These are phyloP conservation scores for Calvadosia cruxmelitensis DNA, from an alignment of 30 jellyfish, hydroid and myxozoan species.

Conservation along the genomic window DNA sequence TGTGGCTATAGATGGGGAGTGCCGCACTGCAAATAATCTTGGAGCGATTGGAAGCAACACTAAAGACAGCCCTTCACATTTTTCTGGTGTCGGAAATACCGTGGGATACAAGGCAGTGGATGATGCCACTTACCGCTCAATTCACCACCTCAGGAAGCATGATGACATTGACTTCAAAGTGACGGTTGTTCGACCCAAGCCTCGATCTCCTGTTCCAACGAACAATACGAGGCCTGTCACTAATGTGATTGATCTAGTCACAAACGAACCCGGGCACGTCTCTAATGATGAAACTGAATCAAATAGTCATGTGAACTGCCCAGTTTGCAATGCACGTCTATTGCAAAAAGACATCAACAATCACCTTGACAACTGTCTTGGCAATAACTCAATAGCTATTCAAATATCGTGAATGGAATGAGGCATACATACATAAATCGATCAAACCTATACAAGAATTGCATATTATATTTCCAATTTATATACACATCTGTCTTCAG, in stretches of 20 bases:
- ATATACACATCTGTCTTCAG: too few relatives aligned
- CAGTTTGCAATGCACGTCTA: conserved; percentile 56
- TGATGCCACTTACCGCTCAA: too few relatives aligned
- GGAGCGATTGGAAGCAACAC: too few relatives aligned
- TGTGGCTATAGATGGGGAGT: too few relatives aligned
- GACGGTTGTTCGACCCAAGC: not conserved
- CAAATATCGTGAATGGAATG: too few relatives aligned
- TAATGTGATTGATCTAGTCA: not conserved
- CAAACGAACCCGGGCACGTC: not conserved
- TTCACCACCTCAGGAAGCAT: too few relatives aligned
- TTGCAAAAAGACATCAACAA: conserved; percentile 24
- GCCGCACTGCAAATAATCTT: too few relatives aligned
- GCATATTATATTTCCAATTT: too few relatives aligned
- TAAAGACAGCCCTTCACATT: too few relatives aligned
- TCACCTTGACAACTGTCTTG: conserved; percentile 57
- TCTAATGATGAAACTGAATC: not conserved
- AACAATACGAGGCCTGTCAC: not conserved
- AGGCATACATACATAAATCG: too few relatives aligned
- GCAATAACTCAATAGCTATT: too few relatives aligned
- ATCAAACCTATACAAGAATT: too few relatives aligned
- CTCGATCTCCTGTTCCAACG: not conserved
- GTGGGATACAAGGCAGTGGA: not conserved
- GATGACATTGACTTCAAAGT: not conserved
- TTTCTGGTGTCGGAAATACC: not conserved
- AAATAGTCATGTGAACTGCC: conserved; percentile 43